Base-by-base conservation (phyloP, 2,888 invertebrate species). In the Drosophila percnosoma region DNA sequence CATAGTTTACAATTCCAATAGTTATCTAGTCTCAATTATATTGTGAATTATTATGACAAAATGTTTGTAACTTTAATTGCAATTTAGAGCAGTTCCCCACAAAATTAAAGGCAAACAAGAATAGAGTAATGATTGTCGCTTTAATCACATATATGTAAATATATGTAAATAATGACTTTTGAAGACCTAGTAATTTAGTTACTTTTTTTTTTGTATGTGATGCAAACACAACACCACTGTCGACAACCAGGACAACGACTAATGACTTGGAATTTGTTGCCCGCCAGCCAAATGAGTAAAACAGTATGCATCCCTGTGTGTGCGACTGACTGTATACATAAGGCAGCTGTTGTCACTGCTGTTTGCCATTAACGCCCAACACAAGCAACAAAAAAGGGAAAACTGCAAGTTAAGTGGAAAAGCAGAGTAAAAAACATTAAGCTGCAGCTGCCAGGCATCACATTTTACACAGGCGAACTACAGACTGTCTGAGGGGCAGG, bases 261-360 rank as follows among this genome's bases (percentile, higher is more conserved):
- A 86, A 86, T 86, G 86, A 86, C 86, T 78, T 74, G 72, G 75
- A 83, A 90, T 90, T 86, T 86, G 80, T 86, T 79, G 83, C 87
- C 87, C 89, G 81, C 69, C 83, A 85, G 89, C 87, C 75, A 86
- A 86, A 88, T 88, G 90, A 83, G 87, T 73, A 65, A 63, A 54
- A 63, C 64, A 61, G 58, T 55, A 45, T 57, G 51, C 33, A 42
- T 42, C 18, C 38, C 49, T 49, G 38, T 57, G 53, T 45, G 4
- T 38, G 21, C 42, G 70, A n/a, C 31, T 48, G 48, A 34, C 4
- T 53, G 36, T 61, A 2, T 66, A 42, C 52, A 54, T 71, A 53
- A 63, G 66, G 52, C 80, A 75, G 78, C 73, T 90, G 90, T 86
- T 85, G 85, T 85, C 89, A 65, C 85, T 66, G 62, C 70, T 82